Evolutionary conservation across 2,888 invertebrate species (phyloP), one percentile per base, ranked within the genome.

Genomic region (Nomada lathburiana): DNA sequence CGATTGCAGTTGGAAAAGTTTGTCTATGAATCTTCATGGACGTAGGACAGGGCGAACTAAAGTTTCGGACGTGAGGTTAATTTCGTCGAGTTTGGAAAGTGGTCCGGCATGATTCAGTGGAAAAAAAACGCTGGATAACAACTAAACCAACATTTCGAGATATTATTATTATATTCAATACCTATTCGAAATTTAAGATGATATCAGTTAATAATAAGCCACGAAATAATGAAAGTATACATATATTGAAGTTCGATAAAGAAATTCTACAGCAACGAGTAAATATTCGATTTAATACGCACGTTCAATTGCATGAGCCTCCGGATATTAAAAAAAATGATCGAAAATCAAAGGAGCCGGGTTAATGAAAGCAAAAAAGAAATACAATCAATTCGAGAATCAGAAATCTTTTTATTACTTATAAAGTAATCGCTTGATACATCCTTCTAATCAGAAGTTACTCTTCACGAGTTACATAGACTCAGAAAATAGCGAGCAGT

Each of bases 351-450:
- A 36, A 36, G 36, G 36, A 36, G 36, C 36, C 5, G 26, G 20
- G 1, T 10, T 18, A 16, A 44, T 5, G 20, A 4, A 42, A 9
- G n/a, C 9, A n/a, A 16, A 7, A 62, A 18, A 23, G 16, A 52
- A 53, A n/a, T 18, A 36, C 1, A 1, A 29, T 10, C 20, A 18
- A 7, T 42, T 80, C 71, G 80, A 62, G 78, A 78, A 77, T 80
- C 80, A 78, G 77, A 77, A 80, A 80, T 77, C 71, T 67, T 80
- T 80, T 80, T 80, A 80, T 80, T 80, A 78, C 80, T 80, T 80
- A 80, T 77, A 72, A 80, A 80, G 78, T 80, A 80, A 80, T 78
- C 71, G 78, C 71, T 57, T 77, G 71, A 72, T 80, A 80, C 80
- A 80, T 80, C 29, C 80, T 80, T 77, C 80, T 80, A 80, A 78